These are phyloP conservation scores for Zygaena filipendulae DNA, from an alignment of 2,888 invertebrate species.

Conservation along the genomic window DNA sequence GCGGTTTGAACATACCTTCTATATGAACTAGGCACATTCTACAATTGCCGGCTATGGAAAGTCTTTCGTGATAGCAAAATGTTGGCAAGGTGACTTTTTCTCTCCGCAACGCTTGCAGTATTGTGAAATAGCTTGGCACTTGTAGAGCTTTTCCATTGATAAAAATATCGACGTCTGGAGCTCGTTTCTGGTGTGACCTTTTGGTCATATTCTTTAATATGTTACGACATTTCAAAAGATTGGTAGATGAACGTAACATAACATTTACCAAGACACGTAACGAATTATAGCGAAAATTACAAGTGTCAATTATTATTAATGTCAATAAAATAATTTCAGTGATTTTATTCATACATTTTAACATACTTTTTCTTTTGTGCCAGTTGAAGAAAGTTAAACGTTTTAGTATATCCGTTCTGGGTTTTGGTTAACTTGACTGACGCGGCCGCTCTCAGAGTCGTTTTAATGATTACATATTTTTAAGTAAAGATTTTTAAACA, in stretches of 20 bases:
- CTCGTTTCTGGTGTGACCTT: slow-evolving; percentile 15
- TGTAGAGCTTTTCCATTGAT: slow-evolving; percentile 92
- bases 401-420: too few relatives aligned
- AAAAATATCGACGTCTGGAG: slow-evolving; percentile 74
- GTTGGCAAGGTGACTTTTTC: slow-evolving; percentile 74
- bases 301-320: too few relatives aligned
- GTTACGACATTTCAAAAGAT: slow-evolving; percentile 21
- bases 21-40: slow-evolving; percentile 99
- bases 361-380: too few relatives aligned
- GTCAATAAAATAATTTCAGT: too few relatives aligned
- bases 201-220: slow-evolving; percentile 17
- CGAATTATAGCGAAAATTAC: too few relatives aligned
- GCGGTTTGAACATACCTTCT: slow-evolving; percentile 94
- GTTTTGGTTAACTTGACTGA: too few relatives aligned
- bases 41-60: slow-evolving; percentile 98
- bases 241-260: slow-evolving; percentile 29
- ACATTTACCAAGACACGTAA: too few relatives aligned
- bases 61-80: slow-evolving; percentile 97
- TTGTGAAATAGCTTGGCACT: slow-evolving; percentile 94
- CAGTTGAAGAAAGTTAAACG: too few relatives aligned
- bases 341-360: too few relatives aligned
- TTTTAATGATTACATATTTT: too few relatives aligned
- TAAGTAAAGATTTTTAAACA: too few relatives aligned
- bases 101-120: slow-evolving; percentile 73
- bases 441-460: too few relatives aligned